Conservation (phyloP, 2,113 vertebrate species). For the Mustelus asterias region DNA sequence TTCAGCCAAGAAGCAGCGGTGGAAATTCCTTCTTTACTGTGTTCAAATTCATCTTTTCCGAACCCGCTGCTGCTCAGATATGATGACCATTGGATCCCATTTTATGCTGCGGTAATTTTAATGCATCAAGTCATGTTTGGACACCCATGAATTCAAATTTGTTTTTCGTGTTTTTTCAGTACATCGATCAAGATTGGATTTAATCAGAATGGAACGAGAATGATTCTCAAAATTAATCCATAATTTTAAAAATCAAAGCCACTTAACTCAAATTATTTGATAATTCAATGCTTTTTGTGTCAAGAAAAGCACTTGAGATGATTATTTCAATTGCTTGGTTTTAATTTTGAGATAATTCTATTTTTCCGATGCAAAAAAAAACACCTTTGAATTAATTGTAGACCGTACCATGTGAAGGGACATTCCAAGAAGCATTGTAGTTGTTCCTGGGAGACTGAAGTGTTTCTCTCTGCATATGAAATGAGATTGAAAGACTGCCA, state of each 20-base stretch:
- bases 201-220: background rate
- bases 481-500: conserved; percentile 3
- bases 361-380: background rate
- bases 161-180: background rate
- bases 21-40: background rate
- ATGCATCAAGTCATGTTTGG: background rate
- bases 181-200: background rate
- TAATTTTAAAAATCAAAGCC: background rate
- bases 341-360: background rate
- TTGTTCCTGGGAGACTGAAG: conserved; percentile 19
- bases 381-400: conserved; percentile 8
- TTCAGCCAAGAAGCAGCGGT: background rate
- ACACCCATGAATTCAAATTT: background rate
- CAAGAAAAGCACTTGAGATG: background rate
- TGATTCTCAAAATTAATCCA: background rate
- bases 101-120: background rate
- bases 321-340: background rate
- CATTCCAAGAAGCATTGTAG: conserved; percentile 9
- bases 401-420: background rate
- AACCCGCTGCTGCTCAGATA: background rate
- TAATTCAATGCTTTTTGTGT: background rate
- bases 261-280: background rate
- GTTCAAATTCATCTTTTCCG: background rate
- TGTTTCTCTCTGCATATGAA: conserved; percentile 6
- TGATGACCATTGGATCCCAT: background rate